A percentile compares a stretch with the other conserved stretches of the same genome.
These are phyloP conservation scores for Oreochromis niloticus DNA, from an alignment of 2,113 vertebrate genomes.

Conservation along the genomic window DNA sequence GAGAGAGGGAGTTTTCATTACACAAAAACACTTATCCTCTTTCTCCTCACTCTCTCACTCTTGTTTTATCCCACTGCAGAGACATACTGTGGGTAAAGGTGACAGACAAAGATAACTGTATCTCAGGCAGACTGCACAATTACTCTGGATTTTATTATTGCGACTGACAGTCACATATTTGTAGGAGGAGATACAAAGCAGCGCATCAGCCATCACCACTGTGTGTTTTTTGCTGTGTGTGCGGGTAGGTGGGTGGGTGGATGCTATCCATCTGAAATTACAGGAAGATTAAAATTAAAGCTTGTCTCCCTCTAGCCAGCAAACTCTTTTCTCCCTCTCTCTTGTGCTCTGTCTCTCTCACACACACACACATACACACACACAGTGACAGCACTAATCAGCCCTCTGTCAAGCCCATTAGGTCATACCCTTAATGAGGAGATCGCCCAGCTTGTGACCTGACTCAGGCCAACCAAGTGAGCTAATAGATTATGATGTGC, in stretches of 20 bases:
- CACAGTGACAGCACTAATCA: conserved; percentile 41
- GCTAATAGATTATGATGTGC: conserved; percentile 41
- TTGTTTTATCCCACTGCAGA: conserved; percentile 29
- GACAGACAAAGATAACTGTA: conserved; percentile 56
- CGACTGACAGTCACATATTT: conserved; percentile 51
- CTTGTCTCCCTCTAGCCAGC: conserved; percentile 44
- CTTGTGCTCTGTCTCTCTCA: background rate
- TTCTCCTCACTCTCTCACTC: background rate
- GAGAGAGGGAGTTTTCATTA: conserved; percentile 53
- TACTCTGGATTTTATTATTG: conserved; percentile 52
- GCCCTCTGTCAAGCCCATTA: conserved; percentile 49
- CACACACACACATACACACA: background rate
- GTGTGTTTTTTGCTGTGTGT: background rate
- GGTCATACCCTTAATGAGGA: conserved; percentile 48
- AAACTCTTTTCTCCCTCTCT: background rate
- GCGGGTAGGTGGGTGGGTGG: conserved; percentile 19
- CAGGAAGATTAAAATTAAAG: conserved; percentile 50
- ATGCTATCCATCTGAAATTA: conserved; percentile 48
- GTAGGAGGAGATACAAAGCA: conserved; percentile 52
- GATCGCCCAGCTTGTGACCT: conserved; percentile 39
- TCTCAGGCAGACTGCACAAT: conserved; percentile 41
- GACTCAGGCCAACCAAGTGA: conserved; percentile 18
- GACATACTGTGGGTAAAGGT: conserved; percentile 46
- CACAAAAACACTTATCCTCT: conserved; percentile 44
- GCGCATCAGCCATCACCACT: conserved; percentile 5